Percentiles rank a stretch among this genome's conserved stretches.
These are phyloP conservation scores for Octodon degus DNA, from an alignment of 2,113 vertebrate species.

Conservation along the genomic window DNA sequence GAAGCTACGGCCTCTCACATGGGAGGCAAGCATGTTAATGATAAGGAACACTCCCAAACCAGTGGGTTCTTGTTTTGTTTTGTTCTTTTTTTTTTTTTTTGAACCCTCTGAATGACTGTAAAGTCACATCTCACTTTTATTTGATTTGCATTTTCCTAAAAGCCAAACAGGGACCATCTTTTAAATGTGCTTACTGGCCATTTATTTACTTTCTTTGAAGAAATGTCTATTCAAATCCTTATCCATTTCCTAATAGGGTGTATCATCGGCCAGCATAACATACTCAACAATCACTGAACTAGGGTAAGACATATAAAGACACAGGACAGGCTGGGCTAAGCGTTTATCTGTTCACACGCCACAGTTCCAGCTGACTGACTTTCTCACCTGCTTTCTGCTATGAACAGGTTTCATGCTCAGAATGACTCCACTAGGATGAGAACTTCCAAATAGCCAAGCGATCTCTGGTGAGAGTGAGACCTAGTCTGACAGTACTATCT, in stretches of 20 bases:
- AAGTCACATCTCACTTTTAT: background rate
- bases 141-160: background rate
- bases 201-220: slow-evolving; percentile 15
- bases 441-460: background rate
- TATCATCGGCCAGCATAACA: background rate
- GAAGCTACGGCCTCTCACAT: background rate
- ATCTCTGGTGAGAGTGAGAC: background rate
- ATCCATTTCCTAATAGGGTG: background rate
- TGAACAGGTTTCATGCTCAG: background rate
- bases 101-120: background rate
- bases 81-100: background rate
- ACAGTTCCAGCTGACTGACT: background rate
- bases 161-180: background rate
- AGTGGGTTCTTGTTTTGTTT: background rate
- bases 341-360: background rate
- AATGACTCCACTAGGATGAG: background rate
- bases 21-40: background rate
- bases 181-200: background rate
- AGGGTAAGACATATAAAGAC: background rate
- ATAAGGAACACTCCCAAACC: background rate
- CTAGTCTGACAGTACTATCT: background rate
- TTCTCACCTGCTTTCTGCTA: background rate
- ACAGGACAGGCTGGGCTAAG: background rate
- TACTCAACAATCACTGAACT: slow-evolving; percentile 8
- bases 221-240: background rate